These are phyloP conservation scores for Archivesica marissinica DNA, from an alignment of 1,140 invertebrate species.

Conservation along the genomic window DNA sequence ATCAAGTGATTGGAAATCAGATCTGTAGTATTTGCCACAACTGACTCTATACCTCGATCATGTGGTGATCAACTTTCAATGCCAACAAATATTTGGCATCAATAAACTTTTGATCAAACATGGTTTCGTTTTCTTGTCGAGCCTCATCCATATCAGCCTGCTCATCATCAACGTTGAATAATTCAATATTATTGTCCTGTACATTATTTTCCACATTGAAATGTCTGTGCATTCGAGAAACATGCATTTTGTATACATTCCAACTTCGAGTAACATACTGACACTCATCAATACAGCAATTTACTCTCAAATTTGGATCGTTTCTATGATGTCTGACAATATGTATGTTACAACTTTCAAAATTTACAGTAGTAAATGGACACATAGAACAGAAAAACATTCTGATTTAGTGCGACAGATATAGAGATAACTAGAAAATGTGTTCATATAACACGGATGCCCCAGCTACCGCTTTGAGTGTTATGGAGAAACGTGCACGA, in stretches of 20 bases:
- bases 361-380: background rate
- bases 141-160: too few species aligned
- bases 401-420: too few species aligned
- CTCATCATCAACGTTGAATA: too few species aligned
- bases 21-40: background rate
- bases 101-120: constrained; percentile 7
- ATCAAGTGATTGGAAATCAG: background rate
- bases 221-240: background rate
- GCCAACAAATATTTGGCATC: background rate
- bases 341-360: background rate
- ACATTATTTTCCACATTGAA: too few species aligned
- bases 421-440: too few species aligned
- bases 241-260: constrained; percentile 27
- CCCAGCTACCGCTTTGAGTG: too few species aligned
- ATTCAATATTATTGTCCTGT: too few species aligned
- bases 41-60: background rate
- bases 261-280: background rate
- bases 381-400: constrained; percentile 32
- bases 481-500: too few species aligned
- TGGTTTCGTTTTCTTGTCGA: too few species aligned
- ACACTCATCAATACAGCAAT: constrained; percentile 31
- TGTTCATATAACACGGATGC: too few species aligned
- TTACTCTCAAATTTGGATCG: constrained; percentile 2
- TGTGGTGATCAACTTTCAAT: constrained; percentile 13
- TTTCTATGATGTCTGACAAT: background rate